Base-by-base conservation (phyloP, 2,888 invertebrate species). In the Timandra comae region DNA sequence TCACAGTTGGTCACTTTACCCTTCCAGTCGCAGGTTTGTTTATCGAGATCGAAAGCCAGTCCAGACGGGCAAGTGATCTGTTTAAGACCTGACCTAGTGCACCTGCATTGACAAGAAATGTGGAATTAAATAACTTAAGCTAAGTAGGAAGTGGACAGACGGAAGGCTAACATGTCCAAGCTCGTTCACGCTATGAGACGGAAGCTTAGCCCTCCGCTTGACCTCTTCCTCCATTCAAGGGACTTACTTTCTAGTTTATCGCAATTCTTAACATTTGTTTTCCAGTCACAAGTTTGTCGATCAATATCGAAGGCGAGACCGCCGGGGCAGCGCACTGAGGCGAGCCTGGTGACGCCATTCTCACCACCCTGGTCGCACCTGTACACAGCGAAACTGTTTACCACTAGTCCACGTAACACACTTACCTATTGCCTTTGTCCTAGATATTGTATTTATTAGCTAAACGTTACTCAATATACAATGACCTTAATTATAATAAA, bases 11-110 rank as follows among this genome's bases (percentile, higher is more conserved):
- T 91, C 90, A 97, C 97, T 92, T 96, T 95, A 90, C 95, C 95
- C 91, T 96, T 96, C 97, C 97, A 97, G 91, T 97, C 96, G 89
- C 97, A 97, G 85, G 96, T 97, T 90, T 97, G 97, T 91, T 96
- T 96, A 89, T 95, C 93, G 89, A 97, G 92, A 91, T 97, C 97
- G 91, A 97, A 97, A 89, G 96, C 93, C 91, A 97, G 91, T 89
- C 96, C 96, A 85, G 95, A 94, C 84, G 97, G 96, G 89, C 97
- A 97, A 88, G 95, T 94, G 90, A 97, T 95, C 91, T 94, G 93
- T 93, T 94, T 95, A 90, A 95, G 92, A 90, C 95, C 95, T 89
- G 95, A 93, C 89, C 92, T 94, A 90, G 95, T 95, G 91, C 95
- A 95, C 92, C 93, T 93, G 90, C 69, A 85, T 87, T 87, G 84